Evolutionary conservation across 2,888 invertebrate species (phyloP).

Genomic region (Lasiommata megera): DNA sequence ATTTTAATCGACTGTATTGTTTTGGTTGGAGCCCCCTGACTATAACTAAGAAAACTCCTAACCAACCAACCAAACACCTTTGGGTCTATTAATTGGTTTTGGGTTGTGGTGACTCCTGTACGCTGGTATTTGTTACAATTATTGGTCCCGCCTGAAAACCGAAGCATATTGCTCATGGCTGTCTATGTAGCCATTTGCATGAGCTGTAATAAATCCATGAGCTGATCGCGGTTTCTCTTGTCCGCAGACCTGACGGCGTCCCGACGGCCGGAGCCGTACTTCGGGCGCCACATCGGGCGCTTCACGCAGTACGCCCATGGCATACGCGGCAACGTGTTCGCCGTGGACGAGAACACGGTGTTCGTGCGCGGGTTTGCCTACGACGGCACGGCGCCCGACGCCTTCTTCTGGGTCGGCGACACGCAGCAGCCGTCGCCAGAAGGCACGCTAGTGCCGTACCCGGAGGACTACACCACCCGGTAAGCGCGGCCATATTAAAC

Average conservation of each 20-base stretch:
- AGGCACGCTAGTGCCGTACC: conserved; percentile 92
- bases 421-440: conserved; percentile 89
- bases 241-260: conserved; percentile 44
- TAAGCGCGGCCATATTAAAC: conserved; percentile 59
- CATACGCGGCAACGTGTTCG: conserved; percentile 91
- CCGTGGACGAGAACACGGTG: conserved; percentile 93
- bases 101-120: too few species aligned
- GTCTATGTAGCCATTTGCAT: too few species aligned
- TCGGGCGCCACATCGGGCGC: conserved; percentile 88
- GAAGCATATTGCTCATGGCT: too few species aligned
- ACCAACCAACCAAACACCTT: too few species aligned
- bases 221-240: neutral
- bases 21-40: too few species aligned
- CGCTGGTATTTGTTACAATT: too few species aligned
- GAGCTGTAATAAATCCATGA: too few species aligned
- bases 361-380: conserved; percentile 93
- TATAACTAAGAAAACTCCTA: too few species aligned
- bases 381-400: conserved; percentile 93
- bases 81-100: too few species aligned
- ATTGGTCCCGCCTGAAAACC: too few species aligned
- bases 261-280: conserved; percentile 83
- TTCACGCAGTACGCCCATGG: conserved; percentile 89
- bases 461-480: conserved; percentile 91
- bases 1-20: too few species aligned
- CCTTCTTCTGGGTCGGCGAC: conserved; percentile 95